Base-by-base conservation (phyloP, 92 coral and sea anemone species). In the Porites lobata region DNA sequence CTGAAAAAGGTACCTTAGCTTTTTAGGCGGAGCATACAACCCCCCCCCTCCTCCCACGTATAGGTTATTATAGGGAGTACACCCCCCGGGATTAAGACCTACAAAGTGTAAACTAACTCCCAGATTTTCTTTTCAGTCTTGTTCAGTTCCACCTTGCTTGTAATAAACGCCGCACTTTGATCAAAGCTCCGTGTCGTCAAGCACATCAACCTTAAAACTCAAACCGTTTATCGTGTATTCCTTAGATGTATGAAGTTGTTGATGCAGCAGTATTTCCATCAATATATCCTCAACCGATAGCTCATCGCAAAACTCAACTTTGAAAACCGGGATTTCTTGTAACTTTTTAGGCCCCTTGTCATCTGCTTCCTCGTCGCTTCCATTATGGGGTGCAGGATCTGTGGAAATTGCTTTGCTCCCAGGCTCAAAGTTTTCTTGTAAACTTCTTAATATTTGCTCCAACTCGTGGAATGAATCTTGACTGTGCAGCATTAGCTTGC, bases 381-480 rank as follows among this genome's bases (percentile, higher is more conserved):
- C 1, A 32, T 69, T 29, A 2, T 29, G 9, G 3, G 47, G 47
- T 18, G 38, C 14, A 8, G 50, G 57, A 1, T 59, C 56, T 1
- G 19, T 11, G 20, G 77, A 18, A 14, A 63, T 58, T 6, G 14
- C 20, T 43, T 57, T 71, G 21, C 38, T 57, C 43, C 43, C 21
- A 9, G 63, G 56, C 12, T 47, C 78, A 4, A 57, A 57, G 50
- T 69, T n/a, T 9, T 57, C 86, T 57, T 59, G 77, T 10, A 82
- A 71, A 17, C 78, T 82, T 18, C 76, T 50, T 20, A 82, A 56
- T 43, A 82, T 38, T 32, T 69, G 69, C 58, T 82, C 86, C 56
- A 82, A 71, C 17, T 82, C 86, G 58, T 82, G 77, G 58, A 82
- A 82, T 1, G 86, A 82, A 47, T 69, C 86, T 56, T 82, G 86